Conservation (phyloP, 1,140 invertebrate species). For the Teleogryllus occipitalis region DNA sequence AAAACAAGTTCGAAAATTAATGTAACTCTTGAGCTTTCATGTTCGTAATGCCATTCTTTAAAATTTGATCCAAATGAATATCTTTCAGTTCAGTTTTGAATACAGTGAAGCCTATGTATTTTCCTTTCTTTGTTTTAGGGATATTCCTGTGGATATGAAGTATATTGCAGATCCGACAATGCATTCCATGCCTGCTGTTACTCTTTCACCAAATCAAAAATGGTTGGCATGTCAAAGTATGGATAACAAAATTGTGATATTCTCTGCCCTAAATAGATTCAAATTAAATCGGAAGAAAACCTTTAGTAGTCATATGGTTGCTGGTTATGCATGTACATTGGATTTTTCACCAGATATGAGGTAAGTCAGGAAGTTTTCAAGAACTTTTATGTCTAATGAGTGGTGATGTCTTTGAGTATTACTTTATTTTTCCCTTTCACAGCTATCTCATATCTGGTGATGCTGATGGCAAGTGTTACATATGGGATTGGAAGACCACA, state of each 20-base stretch:
- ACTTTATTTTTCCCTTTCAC: constrained; percentile 31
- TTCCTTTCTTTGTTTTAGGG: constrained; percentile 49
- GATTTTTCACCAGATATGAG: constrained; percentile 99
- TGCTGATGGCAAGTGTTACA: constrained; percentile 96
- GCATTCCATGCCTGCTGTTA: constrained; percentile 98
- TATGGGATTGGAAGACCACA: constrained; percentile 99
- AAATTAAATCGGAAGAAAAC: constrained; percentile 97
- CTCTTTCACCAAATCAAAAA: constrained; percentile 91
- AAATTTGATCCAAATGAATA: not conserved
- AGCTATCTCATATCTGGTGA: constrained; percentile 98
- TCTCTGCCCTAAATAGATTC: constrained; percentile 93
- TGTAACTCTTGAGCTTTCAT: too few relatives aligned
- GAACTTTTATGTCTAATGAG: too few relatives aligned
- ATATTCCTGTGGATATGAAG: constrained; percentile 99
- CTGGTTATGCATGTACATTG: constrained; percentile 94
- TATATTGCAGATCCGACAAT: constrained; percentile 99
- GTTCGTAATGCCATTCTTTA: too few relatives aligned
- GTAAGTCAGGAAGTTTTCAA: constrained; percentile 40
- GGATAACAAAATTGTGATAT: constrained; percentile 99
- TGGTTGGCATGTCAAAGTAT: constrained; percentile 99
- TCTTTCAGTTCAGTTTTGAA: not conserved
- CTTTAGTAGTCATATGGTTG: constrained; percentile 98
- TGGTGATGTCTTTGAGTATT: too few relatives aligned
- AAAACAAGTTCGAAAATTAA: too few relatives aligned
- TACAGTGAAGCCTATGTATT: not conserved